Percentiles rank a stretch among this genome's conserved stretches.
These are phyloP conservation scores for Beroe forskalii DNA, from an alignment of 37 sponge, comb jelly and placozoan genomes.

Conservation along the genomic window DNA sequence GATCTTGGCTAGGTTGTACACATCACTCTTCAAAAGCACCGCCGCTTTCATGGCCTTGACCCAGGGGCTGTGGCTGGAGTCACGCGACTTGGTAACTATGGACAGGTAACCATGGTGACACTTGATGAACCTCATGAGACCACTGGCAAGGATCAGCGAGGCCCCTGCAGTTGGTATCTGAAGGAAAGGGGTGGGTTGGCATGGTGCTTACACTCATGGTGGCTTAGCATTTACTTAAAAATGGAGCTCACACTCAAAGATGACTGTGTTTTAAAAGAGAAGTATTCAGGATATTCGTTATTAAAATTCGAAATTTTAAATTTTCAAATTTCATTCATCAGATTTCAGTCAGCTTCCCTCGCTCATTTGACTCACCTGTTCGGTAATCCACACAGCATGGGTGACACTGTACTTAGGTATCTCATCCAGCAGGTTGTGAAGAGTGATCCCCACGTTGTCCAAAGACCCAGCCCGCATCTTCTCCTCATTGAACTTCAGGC, in stretches of 20 bases:
- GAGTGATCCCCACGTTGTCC: constrained; percentile 19
- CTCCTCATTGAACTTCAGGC: constrained; percentile 16
- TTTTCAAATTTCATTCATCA: no score
- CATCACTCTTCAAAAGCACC: constrained; percentile 22
- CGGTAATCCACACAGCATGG: constrained; percentile 62
- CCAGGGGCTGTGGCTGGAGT: constrained; percentile 47
- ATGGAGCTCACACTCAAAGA: no score
- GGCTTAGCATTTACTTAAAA: no score
- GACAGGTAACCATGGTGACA: constrained; percentile 65
- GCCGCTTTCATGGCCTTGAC: constrained; percentile 62
- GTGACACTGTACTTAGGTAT: constrained; percentile 9
- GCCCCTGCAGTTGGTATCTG: constrained; percentile 58
- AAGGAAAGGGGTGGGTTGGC: no score
- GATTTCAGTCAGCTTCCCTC: no score
- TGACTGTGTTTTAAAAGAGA: no score
- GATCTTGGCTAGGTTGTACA: constrained; percentile 43
- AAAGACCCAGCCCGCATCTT: constrained; percentile 28
- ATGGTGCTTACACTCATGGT: no score
- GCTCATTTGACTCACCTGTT: no score
- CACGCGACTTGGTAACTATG: constrained; percentile 35
- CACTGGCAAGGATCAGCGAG: constrained; percentile 57
- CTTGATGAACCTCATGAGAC: constrained; percentile 56
- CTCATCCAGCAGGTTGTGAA: constrained; percentile 53
- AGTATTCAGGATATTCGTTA: no score
- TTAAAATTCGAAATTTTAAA: no score